Conservation (phyloP, 2,888 invertebrate genomes). For the Nephrotoma flavescens region DNA sequence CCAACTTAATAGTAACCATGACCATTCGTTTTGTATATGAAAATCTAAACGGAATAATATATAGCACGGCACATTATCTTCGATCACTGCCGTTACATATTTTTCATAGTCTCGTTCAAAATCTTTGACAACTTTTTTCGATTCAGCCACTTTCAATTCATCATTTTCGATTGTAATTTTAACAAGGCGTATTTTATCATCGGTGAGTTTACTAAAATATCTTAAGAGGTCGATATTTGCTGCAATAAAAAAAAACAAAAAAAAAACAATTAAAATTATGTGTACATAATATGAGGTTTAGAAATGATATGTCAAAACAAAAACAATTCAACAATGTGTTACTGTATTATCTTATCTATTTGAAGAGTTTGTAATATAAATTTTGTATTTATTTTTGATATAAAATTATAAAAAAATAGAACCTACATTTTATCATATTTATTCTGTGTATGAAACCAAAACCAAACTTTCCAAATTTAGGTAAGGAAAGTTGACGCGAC, state of each 20-base stretch:
- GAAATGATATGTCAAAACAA: not conserved
- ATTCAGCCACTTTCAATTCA: conserved; percentile 51
- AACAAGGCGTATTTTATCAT: conserved; percentile 62
- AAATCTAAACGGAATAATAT: conserved; percentile 73
- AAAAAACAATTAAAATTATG: conserved; percentile 1
- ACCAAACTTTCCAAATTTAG: not conserved
- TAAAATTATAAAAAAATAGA: conserved; percentile 7
- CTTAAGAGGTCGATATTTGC: conserved; percentile 70
- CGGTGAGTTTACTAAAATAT: conserved; percentile 67
- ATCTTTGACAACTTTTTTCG: conserved; percentile 49
- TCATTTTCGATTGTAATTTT: conserved; percentile 82
- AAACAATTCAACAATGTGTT: not conserved
- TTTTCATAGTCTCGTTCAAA: conserved; percentile 82
- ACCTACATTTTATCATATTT: not conserved
- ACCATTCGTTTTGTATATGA: conserved; percentile 64
- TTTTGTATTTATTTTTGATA: conserved; percentile 6
- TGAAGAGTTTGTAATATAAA: conserved; percentile 7
- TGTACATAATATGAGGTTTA: not conserved
- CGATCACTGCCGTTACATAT: conserved; percentile 51
- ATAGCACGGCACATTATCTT: conserved; percentile 78
- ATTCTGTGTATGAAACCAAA: not conserved
- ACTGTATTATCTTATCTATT: not conserved
- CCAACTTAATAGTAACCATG: conserved; percentile 91
- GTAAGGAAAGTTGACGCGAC: not conserved
- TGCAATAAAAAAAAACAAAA: conserved; percentile 30